These are phyloP conservation scores for Drosophila elegans DNA, from an alignment of 1,140 invertebrate species.

Conservation along the genomic window DNA sequence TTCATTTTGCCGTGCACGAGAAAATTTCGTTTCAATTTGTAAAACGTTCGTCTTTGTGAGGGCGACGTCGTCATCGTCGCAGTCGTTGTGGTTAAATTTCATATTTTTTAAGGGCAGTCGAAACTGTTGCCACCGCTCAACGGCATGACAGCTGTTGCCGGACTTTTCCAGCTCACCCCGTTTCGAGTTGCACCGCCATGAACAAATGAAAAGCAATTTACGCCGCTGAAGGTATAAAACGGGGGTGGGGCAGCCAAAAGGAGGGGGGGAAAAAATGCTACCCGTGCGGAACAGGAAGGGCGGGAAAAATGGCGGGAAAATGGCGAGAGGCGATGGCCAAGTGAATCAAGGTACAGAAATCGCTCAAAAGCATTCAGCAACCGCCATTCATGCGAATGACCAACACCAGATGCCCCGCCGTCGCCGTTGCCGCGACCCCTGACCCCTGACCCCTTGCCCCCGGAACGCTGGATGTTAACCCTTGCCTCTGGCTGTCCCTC, in stretches of 20 bases:
- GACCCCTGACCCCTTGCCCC: background rate
- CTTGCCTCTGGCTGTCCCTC: conserved; percentile 8
- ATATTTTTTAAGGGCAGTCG: conserved; percentile 51
- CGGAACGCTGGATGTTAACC: background rate
- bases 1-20: conserved; percentile 35
- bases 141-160: conserved; percentile 72
- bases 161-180: conserved; percentile 9
- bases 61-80: conserved; percentile 4
- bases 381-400: conserved; percentile 56
- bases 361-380: conserved; percentile 55
- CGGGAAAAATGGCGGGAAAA: background rate
- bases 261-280: background rate
- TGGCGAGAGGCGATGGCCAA: conserved; percentile 8
- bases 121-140: conserved; percentile 44
- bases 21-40: conserved; percentile 75
- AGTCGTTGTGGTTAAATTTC: conserved; percentile 52
- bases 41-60: conserved; percentile 59
- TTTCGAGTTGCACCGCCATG: background rate
- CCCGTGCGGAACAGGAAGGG: background rate
- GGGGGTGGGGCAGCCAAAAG: background rate
- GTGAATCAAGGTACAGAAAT: conserved; percentile 62
- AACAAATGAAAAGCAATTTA: conserved; percentile 79
- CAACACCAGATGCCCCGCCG: conserved; percentile 29
- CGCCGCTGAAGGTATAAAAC: conserved; percentile 44
- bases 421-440: background rate